Base-by-base conservation (phyloP, 2,797 vertebrate species). In the Gila robusta region DNA sequence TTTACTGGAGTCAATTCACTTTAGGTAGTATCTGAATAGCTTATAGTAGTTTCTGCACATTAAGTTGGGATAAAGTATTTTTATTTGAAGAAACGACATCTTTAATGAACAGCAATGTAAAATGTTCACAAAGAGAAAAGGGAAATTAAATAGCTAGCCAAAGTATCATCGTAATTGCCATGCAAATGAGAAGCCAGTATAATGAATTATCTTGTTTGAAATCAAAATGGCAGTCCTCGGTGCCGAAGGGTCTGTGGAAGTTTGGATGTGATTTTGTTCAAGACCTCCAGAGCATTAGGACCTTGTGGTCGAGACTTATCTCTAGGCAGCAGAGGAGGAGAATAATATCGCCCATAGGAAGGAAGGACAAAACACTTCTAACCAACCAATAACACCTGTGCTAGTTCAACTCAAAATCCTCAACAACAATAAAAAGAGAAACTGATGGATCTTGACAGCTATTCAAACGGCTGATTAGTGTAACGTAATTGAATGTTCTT, bases 391-490 rank as follows among this genome's bases (percentile, higher is more conserved):
- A 62, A 62, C 26, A 83, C 32, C 47, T 44, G 67, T 32, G 5
- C 16, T 32, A 70, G n/a, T 79, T 71, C 64, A 79, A 32, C 35
- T 71, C 12, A 79, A 79, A 69, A 56, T 32, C 32, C 32, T 26
- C 44, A 32, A 32, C 32, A 2, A 2, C 32, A 32, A 83, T 66
- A 67, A 83, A 82, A 44, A 62, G 26, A 69, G 19, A 67, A 47
- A 79, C n/a, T 47, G 39, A 64, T 66, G 28, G 28, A 83, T 62
- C 71, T 74, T 64, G 19, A 83, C 41, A 26, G 23, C 59, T 49
- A 49, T 64, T 83, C 54, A 74, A 83, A 83, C 14, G 14, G 26
- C 70, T 49, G 21, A 82, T 82, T 59, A 32, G 44, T 28, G 78
- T 69, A 16, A 39, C 0, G 28, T 35, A 52, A 74, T 41, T 7